Conservation (phyloP, 2,888 invertebrate genomes). For the Apantesis nais region DNA sequence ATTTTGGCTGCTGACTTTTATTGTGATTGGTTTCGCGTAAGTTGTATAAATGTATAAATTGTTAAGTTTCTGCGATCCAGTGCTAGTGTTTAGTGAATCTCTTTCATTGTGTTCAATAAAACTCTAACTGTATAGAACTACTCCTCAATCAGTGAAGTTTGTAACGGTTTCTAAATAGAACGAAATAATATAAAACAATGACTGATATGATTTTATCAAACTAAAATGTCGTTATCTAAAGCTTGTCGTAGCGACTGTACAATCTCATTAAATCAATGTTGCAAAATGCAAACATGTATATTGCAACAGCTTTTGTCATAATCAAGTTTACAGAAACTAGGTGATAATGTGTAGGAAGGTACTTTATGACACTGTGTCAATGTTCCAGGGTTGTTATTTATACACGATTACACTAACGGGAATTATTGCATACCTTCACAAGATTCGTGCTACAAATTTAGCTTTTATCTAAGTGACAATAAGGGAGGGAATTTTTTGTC, state of each 20-base stretch:
- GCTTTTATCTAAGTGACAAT: neutral
- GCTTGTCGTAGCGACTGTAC: conserved; percentile 24
- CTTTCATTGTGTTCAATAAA: neutral
- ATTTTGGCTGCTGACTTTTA: neutral
- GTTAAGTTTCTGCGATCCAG: neutral
- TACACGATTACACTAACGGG: neutral
- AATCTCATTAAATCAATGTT: conserved; percentile 32
- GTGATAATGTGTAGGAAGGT: conserved; percentile 41
- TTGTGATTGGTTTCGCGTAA: too few species aligned
- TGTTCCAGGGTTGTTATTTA: conserved; percentile 14
- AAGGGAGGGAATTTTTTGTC: neutral
- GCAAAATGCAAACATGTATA: conserved; percentile 17
- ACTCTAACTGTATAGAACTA: neutral
- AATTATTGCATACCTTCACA: neutral
- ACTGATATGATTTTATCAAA: neutral
- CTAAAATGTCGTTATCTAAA: conserved; percentile 5
- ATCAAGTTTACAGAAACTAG: conserved; percentile 37
- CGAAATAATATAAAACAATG: neutral
- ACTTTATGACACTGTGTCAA: conserved; percentile 21
- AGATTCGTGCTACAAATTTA: neutral
- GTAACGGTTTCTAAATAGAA: neutral
- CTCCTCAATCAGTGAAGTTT: neutral
- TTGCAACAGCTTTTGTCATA: conserved; percentile 43
- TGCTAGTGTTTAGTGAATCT: neutral
- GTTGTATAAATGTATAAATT: neutral